These are phyloP conservation scores for Temnothorax curvispinosus DNA, from an alignment of 1,140 invertebrate genomes.

Conservation along the genomic window DNA sequence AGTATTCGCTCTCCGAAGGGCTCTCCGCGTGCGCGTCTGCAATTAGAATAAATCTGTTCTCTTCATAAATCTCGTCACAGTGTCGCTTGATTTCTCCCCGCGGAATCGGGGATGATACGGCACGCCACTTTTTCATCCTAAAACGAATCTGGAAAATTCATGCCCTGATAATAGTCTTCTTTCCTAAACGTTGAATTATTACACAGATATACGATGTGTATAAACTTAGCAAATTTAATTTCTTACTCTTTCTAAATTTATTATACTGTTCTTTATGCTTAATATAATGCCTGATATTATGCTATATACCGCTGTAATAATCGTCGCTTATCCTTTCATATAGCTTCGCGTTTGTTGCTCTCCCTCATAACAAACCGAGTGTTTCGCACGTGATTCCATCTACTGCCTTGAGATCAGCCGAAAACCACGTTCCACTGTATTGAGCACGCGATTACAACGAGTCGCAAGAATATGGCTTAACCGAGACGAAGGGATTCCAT, in stretches of 20 bases:
- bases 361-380: slow-evolving; percentile 61
- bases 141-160: neutral
- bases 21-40: slow-evolving; percentile 9
- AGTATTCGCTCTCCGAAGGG: slow-evolving; percentile 27
- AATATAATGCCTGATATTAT: neutral
- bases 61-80: slow-evolving; percentile 18
- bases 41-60: slow-evolving; percentile 52
- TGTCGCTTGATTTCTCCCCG: slow-evolving; percentile 22
- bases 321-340: slow-evolving; percentile 1
- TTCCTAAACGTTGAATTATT: slow-evolving; percentile 1
- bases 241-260: neutral
- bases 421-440: slow-evolving; percentile 71
- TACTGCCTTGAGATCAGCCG: slow-evolving; percentile 70
- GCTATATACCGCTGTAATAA: neutral
- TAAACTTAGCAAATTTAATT: neutral
- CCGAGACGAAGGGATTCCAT: slow-evolving; percentile 63
- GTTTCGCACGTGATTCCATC: slow-evolving; percentile 69
- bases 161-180: neutral
- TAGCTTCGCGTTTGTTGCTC: slow-evolving; percentile 40
- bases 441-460: slow-evolving; percentile 69
- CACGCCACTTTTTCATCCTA: neutral
- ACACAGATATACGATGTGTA: neutral
- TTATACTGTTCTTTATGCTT: neutral
- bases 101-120: neutral
- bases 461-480: slow-evolving; percentile 64